Percentiles rank a stretch among this genome's conserved stretches.
Conservation (phyloP, 2,797 vertebrate genomes). For the Euphonia xanthogaster region DNA sequence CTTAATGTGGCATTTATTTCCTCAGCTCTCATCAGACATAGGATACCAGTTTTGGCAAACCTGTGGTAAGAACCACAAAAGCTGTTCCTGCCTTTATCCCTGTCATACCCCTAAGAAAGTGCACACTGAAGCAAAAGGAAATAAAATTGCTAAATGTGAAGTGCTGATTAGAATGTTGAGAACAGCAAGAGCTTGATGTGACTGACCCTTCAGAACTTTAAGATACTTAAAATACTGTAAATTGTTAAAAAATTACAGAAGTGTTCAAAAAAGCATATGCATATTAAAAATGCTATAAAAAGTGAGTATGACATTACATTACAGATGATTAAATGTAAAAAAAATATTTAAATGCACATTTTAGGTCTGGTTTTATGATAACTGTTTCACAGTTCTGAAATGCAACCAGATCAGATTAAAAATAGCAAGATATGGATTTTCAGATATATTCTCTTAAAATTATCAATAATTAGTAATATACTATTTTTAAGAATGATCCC, state of each 20-base stretch:
- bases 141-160: background rate
- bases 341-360: background rate
- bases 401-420: background rate
- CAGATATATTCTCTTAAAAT: background rate
- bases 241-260: background rate
- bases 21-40: background rate
- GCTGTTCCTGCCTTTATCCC: background rate
- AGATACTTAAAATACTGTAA: too few species aligned
- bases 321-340: background rate
- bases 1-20: background rate
- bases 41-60: background rate
- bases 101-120: background rate
- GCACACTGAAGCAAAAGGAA: background rate
- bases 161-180: background rate
- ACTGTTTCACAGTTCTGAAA: slow-evolving; percentile 1
- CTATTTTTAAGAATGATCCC: background rate
- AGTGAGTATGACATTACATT: background rate
- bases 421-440: background rate
- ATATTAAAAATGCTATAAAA: background rate
- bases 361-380: background rate
- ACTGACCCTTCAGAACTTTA: background rate
- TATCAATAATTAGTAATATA: background rate
- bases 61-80: background rate
- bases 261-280: background rate
- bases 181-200: background rate